Evolutionary conservation across 2,888 invertebrate species (phyloP), one percentile per base, ranked within the genome.

Genomic region (Theretra japonica): DNA sequence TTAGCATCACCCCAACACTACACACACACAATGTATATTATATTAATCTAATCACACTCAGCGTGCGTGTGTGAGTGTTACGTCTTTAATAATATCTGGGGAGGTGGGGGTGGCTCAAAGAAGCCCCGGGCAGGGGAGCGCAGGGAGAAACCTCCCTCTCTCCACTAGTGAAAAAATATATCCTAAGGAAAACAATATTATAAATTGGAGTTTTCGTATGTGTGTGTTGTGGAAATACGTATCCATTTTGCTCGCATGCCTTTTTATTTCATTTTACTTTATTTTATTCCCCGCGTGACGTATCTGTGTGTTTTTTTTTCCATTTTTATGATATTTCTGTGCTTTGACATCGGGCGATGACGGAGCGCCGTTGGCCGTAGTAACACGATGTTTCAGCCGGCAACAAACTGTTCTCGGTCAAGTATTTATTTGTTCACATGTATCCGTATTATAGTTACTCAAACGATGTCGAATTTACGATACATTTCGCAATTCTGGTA

Each of bases 11-110:
- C 74, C 75, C 53, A 68, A 62, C 76, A 81, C 74, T 75, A 70
- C 62, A 68, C 73, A 70, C 79, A 83, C 81, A 84, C 82, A 84
- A 80, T 83, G 83, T 80, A 85, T 85, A 84, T 88, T 86, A 90
- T 94, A 93, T 94, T 94, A 94, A 94, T 94, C 93, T 94, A 94
- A 94, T 94, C 94, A 94, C 92, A 93, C 91, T 89, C 88, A 87
- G 85, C 88, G 90, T 91, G 91, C 87, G 91, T 94, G 94, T 94
- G 94, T 94, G 94, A 90, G 94, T 93, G 87, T 71, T 90, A 89
- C 93, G 93, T 94, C 94, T 94, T 94, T 94, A 94, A 94, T 94
- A 94, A 94, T 94, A 94, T 94, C 94, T 87, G 90, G 91, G 92
- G 89, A 86, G 83, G 70, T 73, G 69, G 75, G 73, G 74, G 65